Evolutionary conservation across 2,888 invertebrate species (phyloP), one percentile per base, ranked within the genome.

Genomic region (Chloromyia formosa): DNA sequence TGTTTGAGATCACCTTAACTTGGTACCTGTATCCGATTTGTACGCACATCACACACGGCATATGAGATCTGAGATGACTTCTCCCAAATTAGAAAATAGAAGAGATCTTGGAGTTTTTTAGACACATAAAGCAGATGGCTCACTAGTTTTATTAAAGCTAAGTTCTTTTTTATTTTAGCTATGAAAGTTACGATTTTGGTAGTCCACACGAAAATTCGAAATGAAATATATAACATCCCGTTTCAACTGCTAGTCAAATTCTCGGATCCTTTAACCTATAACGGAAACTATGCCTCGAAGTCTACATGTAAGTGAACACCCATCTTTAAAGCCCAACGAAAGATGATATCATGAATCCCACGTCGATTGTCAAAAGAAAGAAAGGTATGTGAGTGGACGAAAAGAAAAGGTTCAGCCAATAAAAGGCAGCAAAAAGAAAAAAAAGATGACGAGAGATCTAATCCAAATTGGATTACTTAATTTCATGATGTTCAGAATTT

Each of bases 1-100:
- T 83, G 83, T 83, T 82, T 18, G 18, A 5, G 18, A 14, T 71
- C 56, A 56, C 56, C 40, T 56, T 18, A 40, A 71, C 3, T 20
- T 40, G 56, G 23, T 71, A 58, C 71, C 71, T 71, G 71, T n/a
- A 71, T 71, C 58, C 58, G 56, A 71, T 71, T 71, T 71, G 71
- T 58, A 71, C 71, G 56, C 58, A 53, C 53, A 71, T 45, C 71
- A 58, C 71, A 56, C 18, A 56, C 45, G 61, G 56, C 60, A 61
- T n/a, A 5, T 54, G 22, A 45, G 45, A 40, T 42, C 10, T 18
- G 18, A 53, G 69, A 71, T 58, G 71, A 54, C 54, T 71, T 68
- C 40, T 20, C 27, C 27, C 40, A 56, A 71, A 56, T 40, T 35
- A 58, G 27, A 10, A 35, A 49, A 49, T 49, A 49, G 49, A n/a